Evolutionary conservation across 2,888 invertebrate species (phyloP).

Genomic region (Thumatha senex): DNA sequence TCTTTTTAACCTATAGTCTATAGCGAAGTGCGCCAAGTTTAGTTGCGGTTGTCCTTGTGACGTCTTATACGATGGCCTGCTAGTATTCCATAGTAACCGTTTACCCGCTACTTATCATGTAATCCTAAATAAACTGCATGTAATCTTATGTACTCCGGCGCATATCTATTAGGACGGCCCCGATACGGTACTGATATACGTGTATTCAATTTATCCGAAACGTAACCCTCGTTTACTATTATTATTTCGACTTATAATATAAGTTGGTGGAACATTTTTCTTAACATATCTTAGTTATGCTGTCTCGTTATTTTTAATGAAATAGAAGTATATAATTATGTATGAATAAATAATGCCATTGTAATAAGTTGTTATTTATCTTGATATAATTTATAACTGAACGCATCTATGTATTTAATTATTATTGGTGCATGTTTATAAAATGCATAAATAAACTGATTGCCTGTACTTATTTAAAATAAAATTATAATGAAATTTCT

Average conservation of each 20-base stretch:
- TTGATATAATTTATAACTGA: slow-evolving; percentile 48
- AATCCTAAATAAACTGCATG: slow-evolving; percentile 24
- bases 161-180: slow-evolving; percentile 15
- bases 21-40: slow-evolving; percentile 24
- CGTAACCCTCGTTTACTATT: slow-evolving; percentile 7
- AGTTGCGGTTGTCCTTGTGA: slow-evolving; percentile 17
- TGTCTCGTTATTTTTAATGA: slow-evolving; percentile 44
- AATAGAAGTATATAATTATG: slow-evolving; percentile 34
- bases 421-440: slow-evolving; percentile 51
- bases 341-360: slow-evolving; percentile 51
- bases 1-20: slow-evolving; percentile 32
- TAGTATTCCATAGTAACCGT: slow-evolving; percentile 8
- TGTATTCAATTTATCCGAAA: slow-evolving; percentile 24
- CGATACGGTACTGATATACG: slow-evolving; percentile 19
- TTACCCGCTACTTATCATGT: slow-evolving; percentile 26
- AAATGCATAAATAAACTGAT: slow-evolving; percentile 61
- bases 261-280: slow-evolving; percentile 25
- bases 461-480: slow-evolving; percentile 75
- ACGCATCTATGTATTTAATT: slow-evolving; percentile 50
- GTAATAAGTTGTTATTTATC: slow-evolving; percentile 55
- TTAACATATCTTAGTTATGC: slow-evolving; percentile 34
- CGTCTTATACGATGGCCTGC: slow-evolving; percentile 8
- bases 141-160: slow-evolving; percentile 26
- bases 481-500: slow-evolving; percentile 62
- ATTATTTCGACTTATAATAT: slow-evolving; percentile 18